Percentiles rank a stretch among this genome's conserved stretches.
phyloP scores from a whole-genome alignment of 2,797 vertebrate species.

The Babyrousa celebensis region DNA sequence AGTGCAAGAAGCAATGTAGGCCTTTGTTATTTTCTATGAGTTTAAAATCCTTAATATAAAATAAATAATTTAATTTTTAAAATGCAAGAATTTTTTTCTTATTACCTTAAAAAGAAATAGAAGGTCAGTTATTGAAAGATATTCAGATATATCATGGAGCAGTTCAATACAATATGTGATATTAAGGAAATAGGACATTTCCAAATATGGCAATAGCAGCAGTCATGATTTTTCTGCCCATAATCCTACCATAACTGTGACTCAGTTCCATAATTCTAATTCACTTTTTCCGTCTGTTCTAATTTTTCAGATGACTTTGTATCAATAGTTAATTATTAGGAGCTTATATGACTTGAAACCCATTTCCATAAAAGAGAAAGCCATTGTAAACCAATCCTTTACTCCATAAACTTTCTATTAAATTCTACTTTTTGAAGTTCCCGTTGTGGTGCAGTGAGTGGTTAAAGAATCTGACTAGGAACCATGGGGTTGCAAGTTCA shows the following conservation, averaged over 20 bases:
- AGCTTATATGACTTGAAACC: neutral
- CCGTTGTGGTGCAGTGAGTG: too few relatives aligned
- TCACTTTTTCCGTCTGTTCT: constrained; percentile 1
- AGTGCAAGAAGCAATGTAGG: neutral
- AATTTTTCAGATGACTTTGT: neutral
- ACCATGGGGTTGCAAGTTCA: too few relatives aligned
- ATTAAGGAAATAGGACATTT: neutral
- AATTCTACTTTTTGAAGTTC: neutral
- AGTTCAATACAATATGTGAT: neutral
- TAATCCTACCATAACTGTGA: neutral
- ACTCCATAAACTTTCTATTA: neutral
- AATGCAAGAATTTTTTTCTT: neutral
- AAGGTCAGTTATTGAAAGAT: neutral
- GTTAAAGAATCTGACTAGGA: too few relatives aligned
- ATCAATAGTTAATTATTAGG: neutral
- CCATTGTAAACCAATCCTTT: neutral
- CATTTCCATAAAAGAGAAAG: constrained; percentile 51
- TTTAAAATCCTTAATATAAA: neutral
- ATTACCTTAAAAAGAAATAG: neutral
- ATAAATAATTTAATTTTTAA: neutral
- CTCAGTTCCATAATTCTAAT: neutral
- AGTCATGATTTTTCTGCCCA: neutral
- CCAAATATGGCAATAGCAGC: neutral
- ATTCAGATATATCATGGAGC: neutral
- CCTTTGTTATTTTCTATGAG: neutral